These are phyloP conservation scores for Brachypterus glaber DNA, from an alignment of 2,888 invertebrate species.

Conservation along the genomic window DNA sequence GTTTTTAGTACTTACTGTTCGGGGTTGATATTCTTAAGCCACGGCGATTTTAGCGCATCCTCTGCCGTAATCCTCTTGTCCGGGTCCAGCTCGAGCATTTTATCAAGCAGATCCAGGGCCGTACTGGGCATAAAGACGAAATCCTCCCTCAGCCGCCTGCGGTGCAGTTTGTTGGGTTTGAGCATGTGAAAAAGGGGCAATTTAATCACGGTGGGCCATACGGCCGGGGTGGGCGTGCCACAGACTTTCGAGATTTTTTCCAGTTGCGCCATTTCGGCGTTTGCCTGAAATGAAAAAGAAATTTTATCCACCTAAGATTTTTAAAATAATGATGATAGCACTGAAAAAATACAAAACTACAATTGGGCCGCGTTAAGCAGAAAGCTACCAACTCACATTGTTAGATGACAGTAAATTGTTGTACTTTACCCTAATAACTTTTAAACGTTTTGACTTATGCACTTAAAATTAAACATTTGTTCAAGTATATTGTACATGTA, in stretches of 20 bases:
- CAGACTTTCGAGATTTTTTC: slow-evolving; percentile 91
- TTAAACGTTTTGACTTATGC: too few species aligned
- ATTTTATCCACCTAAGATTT: too few species aligned
- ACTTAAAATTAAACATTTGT: too few species aligned
- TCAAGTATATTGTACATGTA: too few species aligned
- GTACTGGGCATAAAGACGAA: slow-evolving; percentile 84
- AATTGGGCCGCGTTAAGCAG: too few species aligned
- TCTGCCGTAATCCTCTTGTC: slow-evolving; percentile 87
- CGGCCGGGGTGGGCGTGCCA: slow-evolving; percentile 91
- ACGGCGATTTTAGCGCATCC: slow-evolving; percentile 83
- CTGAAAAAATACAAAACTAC: too few species aligned
- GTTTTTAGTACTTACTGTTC: slow-evolving; percentile 86
- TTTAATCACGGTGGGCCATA: slow-evolving; percentile 93
- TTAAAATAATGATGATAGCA: too few species aligned
- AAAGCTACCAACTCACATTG: too few species aligned
- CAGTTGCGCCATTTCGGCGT: slow-evolving; percentile 84
- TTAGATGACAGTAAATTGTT: too few species aligned
- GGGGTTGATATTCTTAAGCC: slow-evolving; percentile 86
- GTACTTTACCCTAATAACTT: too few species aligned
- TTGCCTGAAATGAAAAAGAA: slow-evolving; percentile 56
- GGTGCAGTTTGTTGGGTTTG: slow-evolving; percentile 82
- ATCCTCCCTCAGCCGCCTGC: slow-evolving; percentile 82
- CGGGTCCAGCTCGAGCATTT: slow-evolving; percentile 95
- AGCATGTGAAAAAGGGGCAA: slow-evolving; percentile 87
- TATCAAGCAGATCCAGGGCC: slow-evolving; percentile 84